Evolutionary conservation across 1,140 invertebrate species (phyloP).

Genomic region (Frieseomelitta varia): DNA sequence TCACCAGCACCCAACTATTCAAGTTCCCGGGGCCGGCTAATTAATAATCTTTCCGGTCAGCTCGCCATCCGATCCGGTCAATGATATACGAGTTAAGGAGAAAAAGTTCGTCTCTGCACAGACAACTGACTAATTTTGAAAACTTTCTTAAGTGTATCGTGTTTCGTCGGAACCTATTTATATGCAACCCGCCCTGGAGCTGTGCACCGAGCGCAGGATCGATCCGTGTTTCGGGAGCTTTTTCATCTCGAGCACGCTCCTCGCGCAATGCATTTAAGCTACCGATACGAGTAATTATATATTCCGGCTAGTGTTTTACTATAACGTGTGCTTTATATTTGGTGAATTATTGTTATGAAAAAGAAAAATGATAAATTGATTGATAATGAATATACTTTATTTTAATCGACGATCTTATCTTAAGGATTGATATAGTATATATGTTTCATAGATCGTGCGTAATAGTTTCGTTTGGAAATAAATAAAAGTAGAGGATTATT

Average conservation of each 20-base stretch:
- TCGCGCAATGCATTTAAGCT: slow-evolving; percentile 23
- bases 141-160: not conserved
- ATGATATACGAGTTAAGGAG: too few species aligned
- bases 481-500: not conserved
- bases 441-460: slow-evolving; percentile 59
- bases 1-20: slow-evolving; percentile 28
- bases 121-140: not conserved
- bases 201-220: slow-evolving; percentile 42
- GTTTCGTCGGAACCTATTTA: slow-evolving; percentile 53
- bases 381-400: not conserved
- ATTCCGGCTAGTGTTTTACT: slow-evolving; percentile 23
- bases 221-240: slow-evolving; percentile 38
- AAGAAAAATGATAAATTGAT: not conserved
- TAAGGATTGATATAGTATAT: not conserved
- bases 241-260: slow-evolving; percentile 22
- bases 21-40: slow-evolving; percentile 33
- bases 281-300: slow-evolving; percentile 53
- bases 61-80: too few species aligned
- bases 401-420: not conserved
- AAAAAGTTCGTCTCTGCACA: not conserved
- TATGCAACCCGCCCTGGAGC: slow-evolving; percentile 58
- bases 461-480: slow-evolving; percentile 24
- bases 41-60: slow-evolving; percentile 50
- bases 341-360: not conserved
- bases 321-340: not conserved